Conservation (phyloP, 2,888 invertebrate genomes). For the Chrysopilus asiliformis region DNA sequence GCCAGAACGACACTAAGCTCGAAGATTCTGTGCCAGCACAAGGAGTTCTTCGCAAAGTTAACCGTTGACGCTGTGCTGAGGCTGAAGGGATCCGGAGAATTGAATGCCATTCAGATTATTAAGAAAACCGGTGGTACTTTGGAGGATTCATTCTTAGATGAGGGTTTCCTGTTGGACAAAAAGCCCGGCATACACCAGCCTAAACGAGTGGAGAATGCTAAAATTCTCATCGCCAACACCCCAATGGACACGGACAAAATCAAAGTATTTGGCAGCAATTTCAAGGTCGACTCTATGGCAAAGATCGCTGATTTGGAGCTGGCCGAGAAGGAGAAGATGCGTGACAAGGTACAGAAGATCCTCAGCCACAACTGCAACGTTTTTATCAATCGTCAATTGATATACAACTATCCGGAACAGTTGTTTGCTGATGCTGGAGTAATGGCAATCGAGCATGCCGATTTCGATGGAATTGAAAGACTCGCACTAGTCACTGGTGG, state of each 20-base stretch:
- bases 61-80: conserved; percentile 92
- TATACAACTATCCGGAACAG: conserved; percentile 99
- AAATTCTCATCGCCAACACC: conserved; percentile 95
- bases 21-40: conserved; percentile 94
- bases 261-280: conserved; percentile 94
- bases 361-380: conserved; percentile 90
- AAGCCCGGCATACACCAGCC: conserved; percentile 97
- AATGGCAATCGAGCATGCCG: conserved; percentile 99
- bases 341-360: conserved; percentile 95
- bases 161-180: conserved; percentile 90
- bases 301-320: conserved; percentile 95
- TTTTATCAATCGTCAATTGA: conserved; percentile 95
- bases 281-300: conserved; percentile 81
- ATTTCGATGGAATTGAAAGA: conserved; percentile 98
- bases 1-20: conserved; percentile 95
- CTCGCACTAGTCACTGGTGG: conserved; percentile 94
- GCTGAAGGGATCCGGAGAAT: conserved; percentile 87
- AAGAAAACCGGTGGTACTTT: conserved; percentile 91
- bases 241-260: conserved; percentile 99
- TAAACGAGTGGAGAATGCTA: conserved; percentile 81
- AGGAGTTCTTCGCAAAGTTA: conserved; percentile 87
- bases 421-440: conserved; percentile 95
- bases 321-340: conserved; percentile 99
- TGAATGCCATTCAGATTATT: conserved; percentile 93
- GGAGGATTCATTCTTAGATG: conserved; percentile 91